A percentile compares a stretch with the other conserved stretches of the same genome.
Conservation (phyloP, 2,113 vertebrate species). For the Melanerpes formicivorus region DNA sequence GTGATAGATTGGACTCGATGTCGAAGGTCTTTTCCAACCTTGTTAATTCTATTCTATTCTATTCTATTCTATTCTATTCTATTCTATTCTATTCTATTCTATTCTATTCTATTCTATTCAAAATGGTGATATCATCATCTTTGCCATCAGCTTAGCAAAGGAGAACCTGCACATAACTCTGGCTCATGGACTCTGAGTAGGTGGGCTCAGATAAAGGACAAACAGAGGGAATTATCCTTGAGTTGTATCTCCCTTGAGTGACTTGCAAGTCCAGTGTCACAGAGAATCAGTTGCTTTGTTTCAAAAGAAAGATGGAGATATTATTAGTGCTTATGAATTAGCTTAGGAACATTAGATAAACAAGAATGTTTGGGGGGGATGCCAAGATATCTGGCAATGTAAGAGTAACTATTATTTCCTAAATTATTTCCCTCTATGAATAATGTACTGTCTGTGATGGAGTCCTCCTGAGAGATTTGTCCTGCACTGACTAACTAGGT, state of each 20-base stretch:
- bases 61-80: no score
- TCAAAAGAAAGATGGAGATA: neutral
- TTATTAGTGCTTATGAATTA: neutral
- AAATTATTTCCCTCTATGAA: neutral
- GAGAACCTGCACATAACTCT: neutral
- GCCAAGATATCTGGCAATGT: neutral
- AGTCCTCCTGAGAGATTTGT: neutral
- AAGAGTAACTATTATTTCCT: neutral
- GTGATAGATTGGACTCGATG: no score
- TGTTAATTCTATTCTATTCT: no score
- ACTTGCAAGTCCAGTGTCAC: neutral
- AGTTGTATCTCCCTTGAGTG: neutral
- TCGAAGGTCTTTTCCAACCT: no score
- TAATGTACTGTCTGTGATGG: neutral
- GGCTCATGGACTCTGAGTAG: neutral
- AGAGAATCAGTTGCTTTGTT: neutral
- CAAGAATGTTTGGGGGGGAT: neutral
- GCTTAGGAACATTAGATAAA: neutral
- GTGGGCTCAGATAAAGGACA: neutral
- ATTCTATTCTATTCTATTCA: no score
- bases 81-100: no score
- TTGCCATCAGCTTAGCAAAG: neutral
- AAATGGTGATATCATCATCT: rapidly evolving
- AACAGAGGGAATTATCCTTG: neutral
- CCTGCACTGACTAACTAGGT: neutral